Conservation (phyloP, 1,140 invertebrate species). For the Drosophila seguyi region DNA sequence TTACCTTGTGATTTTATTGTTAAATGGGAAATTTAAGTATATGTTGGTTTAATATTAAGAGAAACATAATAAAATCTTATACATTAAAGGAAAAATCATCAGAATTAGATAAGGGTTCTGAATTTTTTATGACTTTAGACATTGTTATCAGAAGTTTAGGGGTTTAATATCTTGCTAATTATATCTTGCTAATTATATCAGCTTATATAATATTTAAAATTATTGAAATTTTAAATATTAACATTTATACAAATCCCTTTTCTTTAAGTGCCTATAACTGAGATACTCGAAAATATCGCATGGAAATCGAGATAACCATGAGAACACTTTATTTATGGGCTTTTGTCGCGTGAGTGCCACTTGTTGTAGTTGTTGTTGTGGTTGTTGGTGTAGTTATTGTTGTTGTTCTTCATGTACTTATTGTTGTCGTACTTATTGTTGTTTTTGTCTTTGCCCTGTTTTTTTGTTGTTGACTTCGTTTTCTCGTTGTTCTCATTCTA, state of each 20-base stretch:
- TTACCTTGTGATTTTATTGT: neutral
- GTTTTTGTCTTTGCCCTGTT: conserved; percentile 34
- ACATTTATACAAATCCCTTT: neutral
- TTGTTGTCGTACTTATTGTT: neutral
- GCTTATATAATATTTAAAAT: neutral
- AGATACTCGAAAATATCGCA: conserved; percentile 43
- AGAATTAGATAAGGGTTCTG: too few relatives aligned
- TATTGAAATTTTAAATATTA: neutral
- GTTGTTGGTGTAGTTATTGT: conserved; percentile 18
- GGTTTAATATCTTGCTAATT: too few relatives aligned
- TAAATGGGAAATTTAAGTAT: neutral
- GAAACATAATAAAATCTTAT: neutral
- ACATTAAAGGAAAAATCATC: too few relatives aligned
- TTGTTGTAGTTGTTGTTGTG: conserved; percentile 26
- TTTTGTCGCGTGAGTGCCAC: conserved; percentile 73
- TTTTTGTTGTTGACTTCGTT: conserved; percentile 33
- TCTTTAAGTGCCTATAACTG: conserved; percentile 6
- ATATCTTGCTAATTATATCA: too few relatives aligned
- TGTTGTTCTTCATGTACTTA: conserved; percentile 9
- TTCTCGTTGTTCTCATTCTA: conserved; percentile 75
- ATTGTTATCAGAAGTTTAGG: neutral
- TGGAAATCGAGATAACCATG: conserved; percentile 55
- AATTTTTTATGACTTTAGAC: too few relatives aligned
- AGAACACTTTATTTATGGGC: conserved; percentile 71
- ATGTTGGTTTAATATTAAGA: neutral